Base-by-base conservation (phyloP, 1,140 invertebrate genomes). In the Hycleus phaleratus region DNA sequence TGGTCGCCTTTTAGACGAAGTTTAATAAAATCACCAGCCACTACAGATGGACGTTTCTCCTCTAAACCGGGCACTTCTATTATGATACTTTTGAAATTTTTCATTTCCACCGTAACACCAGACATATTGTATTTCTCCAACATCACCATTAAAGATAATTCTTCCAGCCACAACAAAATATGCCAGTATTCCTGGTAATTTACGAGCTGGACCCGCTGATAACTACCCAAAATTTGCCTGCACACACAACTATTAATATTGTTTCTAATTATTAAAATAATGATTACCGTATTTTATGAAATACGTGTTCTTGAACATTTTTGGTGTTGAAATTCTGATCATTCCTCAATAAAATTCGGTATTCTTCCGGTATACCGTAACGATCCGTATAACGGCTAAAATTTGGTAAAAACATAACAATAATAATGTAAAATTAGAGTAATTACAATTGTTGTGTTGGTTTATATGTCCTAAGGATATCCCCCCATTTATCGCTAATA, bases 11-110 rank as follows among this genome's bases (percentile, higher is more conserved):
- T 61, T 3, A 69, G 8, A n/a, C 67, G 49, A 8, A 72, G 49
- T 8, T 58, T 49, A 9, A 72, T 61, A 8, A 61, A 25, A 60
- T 72, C 71, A 11, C 71, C 71, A 18, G 38, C 56, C 26, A 72
- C 45, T 2, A 72, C 49, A 1, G 71, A 72, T 3, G 71, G 71
- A 10, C 71, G 56, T 56, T 72, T 72, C 56, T 72, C 71, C 4
- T 67, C 71, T 39, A 72, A 65, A 11, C 71, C 71, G 3, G 68
- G 69, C 26, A 70, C 67, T 42, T 59, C 48, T 24, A 72, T 46
- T n/a, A 60, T 32, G 5, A 60, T 43, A 3, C 48, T 45, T 10
- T 49, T 25, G 18, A 2, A 49, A 48, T 46, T 3, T 8, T 38
- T 54, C 57, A 65, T 54, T 3, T 46, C 58, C 2, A 65, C 64